phyloP scores from a whole-genome alignment of 2,888 invertebrate genomes.

The Fissipunctia ypsillon region DNA sequence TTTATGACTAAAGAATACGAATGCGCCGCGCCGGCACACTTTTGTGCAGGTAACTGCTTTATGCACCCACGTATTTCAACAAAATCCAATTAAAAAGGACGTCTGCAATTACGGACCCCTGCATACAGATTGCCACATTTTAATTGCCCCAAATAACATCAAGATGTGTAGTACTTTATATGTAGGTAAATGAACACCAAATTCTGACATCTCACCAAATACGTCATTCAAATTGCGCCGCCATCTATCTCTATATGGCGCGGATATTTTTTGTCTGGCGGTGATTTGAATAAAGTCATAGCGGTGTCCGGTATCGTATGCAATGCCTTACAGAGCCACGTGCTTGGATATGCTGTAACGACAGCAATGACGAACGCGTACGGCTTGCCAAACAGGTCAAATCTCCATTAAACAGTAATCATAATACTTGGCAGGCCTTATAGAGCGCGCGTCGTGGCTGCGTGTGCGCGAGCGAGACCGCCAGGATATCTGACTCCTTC shows the following conservation, averaged over 20 bases:
- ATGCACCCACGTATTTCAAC: constrained; percentile 37
- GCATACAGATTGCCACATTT: constrained; percentile 51
- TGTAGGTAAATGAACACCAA: constrained; percentile 74
- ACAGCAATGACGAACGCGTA: constrained; percentile 79
- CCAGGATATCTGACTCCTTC: constrained; percentile 81
- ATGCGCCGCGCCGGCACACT: constrained; percentile 55
- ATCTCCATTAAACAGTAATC: constrained; percentile 78
- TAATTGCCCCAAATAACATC: constrained; percentile 64
- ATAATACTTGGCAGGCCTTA: constrained; percentile 78
- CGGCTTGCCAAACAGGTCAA: constrained; percentile 77
- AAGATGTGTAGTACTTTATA: constrained; percentile 40
- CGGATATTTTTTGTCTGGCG: constrained; percentile 74
- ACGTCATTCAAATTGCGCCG: constrained; percentile 79
- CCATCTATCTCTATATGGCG: constrained; percentile 75
- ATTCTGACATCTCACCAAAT: constrained; percentile 78
- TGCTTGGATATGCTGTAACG: constrained; percentile 78
- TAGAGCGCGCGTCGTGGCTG: constrained; percentile 69
- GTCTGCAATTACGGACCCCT: constrained; percentile 30
- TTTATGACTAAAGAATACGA: constrained; percentile 73
- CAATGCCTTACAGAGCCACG: constrained; percentile 79
- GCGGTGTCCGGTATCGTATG: constrained; percentile 80
- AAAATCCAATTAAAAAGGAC: constrained; percentile 53
- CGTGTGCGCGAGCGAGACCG: constrained; percentile 74
- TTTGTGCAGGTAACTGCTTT: constrained; percentile 37
- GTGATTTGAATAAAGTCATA: constrained; percentile 85